These are phyloP conservation scores for Hyperopisus bebe DNA, from an alignment of 2,113 vertebrate species.

Conservation along the genomic window DNA sequence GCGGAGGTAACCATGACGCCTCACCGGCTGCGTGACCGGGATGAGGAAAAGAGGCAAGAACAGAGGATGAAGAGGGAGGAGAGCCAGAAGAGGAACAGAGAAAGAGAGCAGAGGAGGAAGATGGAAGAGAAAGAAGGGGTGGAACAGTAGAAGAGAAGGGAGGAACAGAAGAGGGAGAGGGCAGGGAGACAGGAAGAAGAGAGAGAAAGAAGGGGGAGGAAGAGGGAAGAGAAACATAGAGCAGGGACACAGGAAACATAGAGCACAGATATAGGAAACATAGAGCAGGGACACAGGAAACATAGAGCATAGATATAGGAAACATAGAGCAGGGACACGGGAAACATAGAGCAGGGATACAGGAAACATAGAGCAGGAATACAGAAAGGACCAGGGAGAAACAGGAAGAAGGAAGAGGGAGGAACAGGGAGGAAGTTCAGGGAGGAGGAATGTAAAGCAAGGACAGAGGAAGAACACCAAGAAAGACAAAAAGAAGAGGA, in stretches of 20 bases:
- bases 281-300: no score
- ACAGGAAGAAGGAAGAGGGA: background rate
- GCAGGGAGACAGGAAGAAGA: background rate
- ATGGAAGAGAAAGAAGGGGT: background rate
- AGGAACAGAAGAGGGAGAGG: background rate
- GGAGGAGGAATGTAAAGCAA: background rate
- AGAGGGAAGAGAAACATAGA: background rate
- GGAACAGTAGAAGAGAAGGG: background rate
- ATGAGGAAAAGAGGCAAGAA: background rate
- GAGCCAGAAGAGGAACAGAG: background rate
- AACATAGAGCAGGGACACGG: no score
- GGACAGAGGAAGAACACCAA: background rate
- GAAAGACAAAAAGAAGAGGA: background rate
- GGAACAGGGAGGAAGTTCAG: background rate
- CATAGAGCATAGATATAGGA: no score
- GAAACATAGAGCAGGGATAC: background rate
- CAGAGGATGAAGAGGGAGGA: background rate
- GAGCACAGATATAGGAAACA: no score
- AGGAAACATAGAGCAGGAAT: no score
- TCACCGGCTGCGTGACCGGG: slow-evolving; percentile 59
- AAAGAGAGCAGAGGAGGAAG: background rate
- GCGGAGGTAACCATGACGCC: slow-evolving; percentile 79
- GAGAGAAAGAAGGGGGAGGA: background rate
- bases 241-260: no score
- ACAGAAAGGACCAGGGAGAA: background rate